Evolutionary conservation across 1,140 invertebrate species (phyloP).

Genomic region (Drosophila mauritiana): DNA sequence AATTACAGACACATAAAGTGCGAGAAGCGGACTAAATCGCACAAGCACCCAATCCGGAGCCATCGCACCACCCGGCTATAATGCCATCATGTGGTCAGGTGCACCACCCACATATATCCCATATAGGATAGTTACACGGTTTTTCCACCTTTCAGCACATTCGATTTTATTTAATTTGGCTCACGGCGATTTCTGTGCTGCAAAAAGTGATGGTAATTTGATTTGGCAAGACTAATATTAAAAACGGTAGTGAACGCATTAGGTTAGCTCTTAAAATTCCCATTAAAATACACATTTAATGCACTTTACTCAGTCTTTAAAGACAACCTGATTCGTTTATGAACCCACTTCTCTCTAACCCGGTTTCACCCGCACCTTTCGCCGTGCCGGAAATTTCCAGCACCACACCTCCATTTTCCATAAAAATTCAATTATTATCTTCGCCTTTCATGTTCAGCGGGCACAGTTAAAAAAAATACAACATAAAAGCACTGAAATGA

Average conservation of each 20-base stretch:
- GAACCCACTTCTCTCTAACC: conserved; percentile 8
- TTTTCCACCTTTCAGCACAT: conserved; percentile 52
- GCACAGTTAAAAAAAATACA: conserved; percentile 35
- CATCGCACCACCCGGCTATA: conserved; percentile 25
- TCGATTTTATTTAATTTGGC: conserved; percentile 62
- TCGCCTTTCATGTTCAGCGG: conserved; percentile 49
- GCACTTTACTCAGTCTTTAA: not conserved
- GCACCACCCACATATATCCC: conserved; percentile 3
- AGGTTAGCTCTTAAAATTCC: no score
- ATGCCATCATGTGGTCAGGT: conserved; percentile 61
- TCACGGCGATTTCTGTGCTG: conserved; percentile 4
- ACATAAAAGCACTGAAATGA: conserved; percentile 21
- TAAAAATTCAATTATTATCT: conserved; percentile 72
- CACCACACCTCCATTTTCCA: conserved; percentile 16
- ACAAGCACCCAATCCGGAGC: conserved; percentile 19
- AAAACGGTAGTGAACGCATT: no score
- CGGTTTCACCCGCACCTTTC: conserved; percentile 18
- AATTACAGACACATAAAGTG: conserved; percentile 73
- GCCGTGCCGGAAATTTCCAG: conserved; percentile 10
- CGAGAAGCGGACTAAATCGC: conserved; percentile 39
- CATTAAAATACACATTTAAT: no score
- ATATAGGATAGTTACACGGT: conserved; percentile 25
- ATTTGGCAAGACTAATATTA: no score
- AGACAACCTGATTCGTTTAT: not conserved
- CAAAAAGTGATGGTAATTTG: no score